Base-by-base conservation (phyloP, 1,140 invertebrate genomes). In the Drosophila arawakana region DNA sequence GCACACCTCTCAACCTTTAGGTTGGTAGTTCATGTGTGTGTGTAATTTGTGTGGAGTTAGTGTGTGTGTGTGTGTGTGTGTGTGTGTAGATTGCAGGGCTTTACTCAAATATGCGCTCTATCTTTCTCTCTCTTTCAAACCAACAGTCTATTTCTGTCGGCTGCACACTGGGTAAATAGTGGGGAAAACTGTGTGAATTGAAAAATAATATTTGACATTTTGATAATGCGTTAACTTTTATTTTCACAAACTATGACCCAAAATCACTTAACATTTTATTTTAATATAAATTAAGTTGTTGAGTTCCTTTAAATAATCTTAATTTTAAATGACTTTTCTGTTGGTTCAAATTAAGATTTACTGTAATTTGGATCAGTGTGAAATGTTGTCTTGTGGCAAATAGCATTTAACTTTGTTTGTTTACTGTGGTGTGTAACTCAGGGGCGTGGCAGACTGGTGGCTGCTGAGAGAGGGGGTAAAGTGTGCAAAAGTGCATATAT, bases 401-500 rank as follows among this genome's bases (percentile, higher is more conserved):
- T 65, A 72, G 73, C 67, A 80, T 86, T 88, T 80, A 88, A 80
- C 83, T 83, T 74, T 86, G 83, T 76, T 76, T 76, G 76, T 75
- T 78, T 76, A 72, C 67, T 57, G 77, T 72, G 49, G 58, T 78
- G 50, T 79, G 79, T 79, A 78, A 50, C 72, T 34, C 34, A 30
- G 37, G 10, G 49, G 6, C 46, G 44, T n/a, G 15, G 13, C 10
- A n/a, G 10, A 25, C 15, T 41, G 25, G 37, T 47, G 43, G 50
- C 6, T 25, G 59, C 4, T 43, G n/a, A 59, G 21, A 0, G 18
- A 3, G 62, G 69, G 3, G 62, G 21, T 18, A 49, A 49, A 63
- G 70, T 62, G 69, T 73, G 72, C 62, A 73, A 66, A 68, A 83
- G 73, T 88, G 83, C 83, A 88, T 88, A 88, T 88, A 88, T 88